These are phyloP conservation scores for Nasonovia ribisnigri DNA, from an alignment of 2,888 invertebrate species.

Conservation along the genomic window DNA sequence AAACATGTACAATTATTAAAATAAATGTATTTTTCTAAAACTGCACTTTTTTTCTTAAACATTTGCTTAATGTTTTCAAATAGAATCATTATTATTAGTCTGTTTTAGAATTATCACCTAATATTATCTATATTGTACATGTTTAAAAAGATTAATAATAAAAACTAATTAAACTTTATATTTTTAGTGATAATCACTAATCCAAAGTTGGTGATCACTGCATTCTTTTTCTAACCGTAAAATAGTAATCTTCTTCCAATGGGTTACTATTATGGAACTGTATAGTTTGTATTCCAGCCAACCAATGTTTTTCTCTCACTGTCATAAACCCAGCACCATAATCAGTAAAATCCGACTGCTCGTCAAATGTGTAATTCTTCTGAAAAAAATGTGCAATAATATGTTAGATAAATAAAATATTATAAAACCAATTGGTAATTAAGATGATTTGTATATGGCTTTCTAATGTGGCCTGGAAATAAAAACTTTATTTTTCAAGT, in stretches of 20 bases:
- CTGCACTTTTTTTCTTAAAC: neutral
- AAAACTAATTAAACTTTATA: neutral
- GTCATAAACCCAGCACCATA: constrained; percentile 95
- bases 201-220: neutral
- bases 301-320: constrained; percentile 93
- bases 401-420: neutral
- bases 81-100: neutral
- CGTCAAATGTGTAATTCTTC: constrained; percentile 52
- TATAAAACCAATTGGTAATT: neutral
- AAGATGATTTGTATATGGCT: no score
- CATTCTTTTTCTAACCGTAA: constrained; percentile 75
- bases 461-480: no score
- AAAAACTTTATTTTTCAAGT: no score
- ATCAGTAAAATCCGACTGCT: constrained; percentile 71
- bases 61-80: neutral
- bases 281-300: constrained; percentile 93
- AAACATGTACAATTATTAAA: neutral
- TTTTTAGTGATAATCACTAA: neutral
- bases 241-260: constrained; percentile 97
- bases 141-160: neutral
- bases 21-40: neutral
- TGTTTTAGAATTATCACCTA: neutral
- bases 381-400: neutral
- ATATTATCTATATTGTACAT: neutral
- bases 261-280: constrained; percentile 96